These are phyloP conservation scores for Nyctibius bracteatus DNA, from an alignment of 2,113 vertebrate genomes.

Conservation along the genomic window DNA sequence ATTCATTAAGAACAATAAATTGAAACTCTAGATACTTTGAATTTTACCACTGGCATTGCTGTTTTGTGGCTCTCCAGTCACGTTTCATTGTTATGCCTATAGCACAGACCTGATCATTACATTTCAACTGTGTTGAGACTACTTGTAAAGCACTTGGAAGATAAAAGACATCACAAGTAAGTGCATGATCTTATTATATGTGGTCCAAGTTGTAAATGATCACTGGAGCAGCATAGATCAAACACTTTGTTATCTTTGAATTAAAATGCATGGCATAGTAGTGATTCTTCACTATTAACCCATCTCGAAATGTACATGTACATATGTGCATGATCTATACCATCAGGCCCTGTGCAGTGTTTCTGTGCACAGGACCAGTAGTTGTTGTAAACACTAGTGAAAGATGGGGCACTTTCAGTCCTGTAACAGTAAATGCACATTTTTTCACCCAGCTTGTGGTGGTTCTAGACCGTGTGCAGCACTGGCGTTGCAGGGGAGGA, in stretches of 20 bases:
- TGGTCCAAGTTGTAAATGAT: background rate
- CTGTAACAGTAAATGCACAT: background rate
- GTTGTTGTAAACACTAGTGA: background rate
- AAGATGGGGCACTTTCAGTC: background rate
- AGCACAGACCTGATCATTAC: background rate
- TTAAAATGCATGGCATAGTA: background rate
- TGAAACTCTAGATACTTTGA: background rate
- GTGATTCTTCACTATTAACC: background rate
- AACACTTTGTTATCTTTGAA: background rate
- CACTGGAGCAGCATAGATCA: background rate
- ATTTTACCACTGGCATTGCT: background rate
- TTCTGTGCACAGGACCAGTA: background rate
- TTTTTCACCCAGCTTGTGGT: background rate
- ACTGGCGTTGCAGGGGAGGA: background rate
- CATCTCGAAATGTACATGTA: background rate
- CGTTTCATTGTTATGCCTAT: background rate
- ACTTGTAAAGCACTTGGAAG: background rate
- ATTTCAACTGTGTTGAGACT: background rate
- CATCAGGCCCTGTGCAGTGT: background rate
- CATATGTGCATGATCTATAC: accelerated
- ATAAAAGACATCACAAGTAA: background rate
- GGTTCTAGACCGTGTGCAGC: background rate
- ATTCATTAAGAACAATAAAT: background rate
- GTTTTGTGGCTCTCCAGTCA: background rate
- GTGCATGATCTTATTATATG: background rate